phyloP scores from a whole-genome alignment of 2,888 invertebrate species.

The Tenthredo scrophulariae region DNA sequence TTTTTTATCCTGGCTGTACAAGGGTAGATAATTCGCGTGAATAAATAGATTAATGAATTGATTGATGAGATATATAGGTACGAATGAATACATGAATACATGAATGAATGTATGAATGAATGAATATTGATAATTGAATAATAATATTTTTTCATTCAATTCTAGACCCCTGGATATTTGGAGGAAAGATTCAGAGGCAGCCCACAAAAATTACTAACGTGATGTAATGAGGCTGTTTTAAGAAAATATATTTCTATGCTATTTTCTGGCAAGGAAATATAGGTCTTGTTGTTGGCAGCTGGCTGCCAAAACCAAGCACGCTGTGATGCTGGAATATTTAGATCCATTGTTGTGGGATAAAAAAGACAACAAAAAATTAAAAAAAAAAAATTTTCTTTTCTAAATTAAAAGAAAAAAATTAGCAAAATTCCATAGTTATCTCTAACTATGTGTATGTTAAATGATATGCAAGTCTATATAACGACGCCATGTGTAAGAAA shows the following conservation, averaged over 20 bases:
- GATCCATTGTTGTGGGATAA: slow-evolving; percentile 30
- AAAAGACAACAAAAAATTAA: background rate
- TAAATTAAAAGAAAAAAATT: background rate
- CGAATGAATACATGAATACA: background rate
- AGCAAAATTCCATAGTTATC: background rate
- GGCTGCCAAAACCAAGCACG: slow-evolving; percentile 57
- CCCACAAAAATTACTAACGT: slow-evolving; percentile 73
- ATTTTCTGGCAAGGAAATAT: slow-evolving; percentile 56
- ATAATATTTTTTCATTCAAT: slow-evolving; percentile 66
- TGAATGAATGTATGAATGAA: background rate
- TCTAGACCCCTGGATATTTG: slow-evolving; percentile 82
- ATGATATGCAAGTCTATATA: slow-evolving; percentile 8
- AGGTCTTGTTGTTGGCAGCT: slow-evolving; percentile 58
- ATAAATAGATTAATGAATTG: background rate
- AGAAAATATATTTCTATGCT: slow-evolving; percentile 63
- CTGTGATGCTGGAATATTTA: slow-evolving; percentile 54
- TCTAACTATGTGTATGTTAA: background rate
- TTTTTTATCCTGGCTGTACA: background rate
- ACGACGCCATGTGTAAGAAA: background rate
- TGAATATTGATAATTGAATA: background rate
- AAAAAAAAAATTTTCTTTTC: background rate
- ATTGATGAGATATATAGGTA: background rate
- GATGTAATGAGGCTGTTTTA: slow-evolving; percentile 68
- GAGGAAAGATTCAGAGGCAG: slow-evolving; percentile 81
- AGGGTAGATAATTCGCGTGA: background rate